phyloP scores from a whole-genome alignment of 2,113 vertebrate genomes.

The sheep (Ovis aries) region DNA sequence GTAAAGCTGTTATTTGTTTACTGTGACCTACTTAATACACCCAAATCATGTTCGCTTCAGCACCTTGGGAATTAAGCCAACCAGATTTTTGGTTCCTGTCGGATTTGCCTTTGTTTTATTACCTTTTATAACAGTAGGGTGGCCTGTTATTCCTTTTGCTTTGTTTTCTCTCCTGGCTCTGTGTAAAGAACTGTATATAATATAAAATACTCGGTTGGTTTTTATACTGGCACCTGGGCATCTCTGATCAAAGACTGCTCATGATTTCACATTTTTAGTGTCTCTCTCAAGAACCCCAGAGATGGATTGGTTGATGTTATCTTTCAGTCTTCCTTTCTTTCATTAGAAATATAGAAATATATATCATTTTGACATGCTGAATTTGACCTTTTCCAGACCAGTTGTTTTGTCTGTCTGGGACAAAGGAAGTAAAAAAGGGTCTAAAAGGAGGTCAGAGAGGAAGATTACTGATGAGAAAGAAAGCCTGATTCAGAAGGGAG shows the following conservation, averaged over 20 bases:
- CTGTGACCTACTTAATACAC: not conserved
- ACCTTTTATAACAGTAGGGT: not conserved
- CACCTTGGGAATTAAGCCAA: constrained; percentile 1
- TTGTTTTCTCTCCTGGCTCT: not conserved
- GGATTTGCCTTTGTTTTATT: not conserved
- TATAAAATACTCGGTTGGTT: not conserved
- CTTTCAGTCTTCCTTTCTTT: constrained; percentile 29
- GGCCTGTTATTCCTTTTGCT: not conserved
- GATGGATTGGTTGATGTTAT: not conserved
- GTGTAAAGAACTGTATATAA: not conserved
- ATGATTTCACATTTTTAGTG: constrained; percentile 1
- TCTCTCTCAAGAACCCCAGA: not conserved
- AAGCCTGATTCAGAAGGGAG: constrained; percentile 34
- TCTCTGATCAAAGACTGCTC: not conserved
- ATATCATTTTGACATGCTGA: constrained; percentile 44
- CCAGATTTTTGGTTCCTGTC: not conserved
- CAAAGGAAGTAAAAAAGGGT: constrained; percentile 27
- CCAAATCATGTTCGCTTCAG: not conserved
- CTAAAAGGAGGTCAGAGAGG: constrained; percentile 24
- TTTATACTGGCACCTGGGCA: not conserved
- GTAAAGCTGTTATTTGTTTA: not conserved
- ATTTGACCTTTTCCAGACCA: constrained; percentile 50
- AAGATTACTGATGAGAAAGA: constrained; percentile 30
- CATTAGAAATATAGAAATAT: constrained; percentile 27
- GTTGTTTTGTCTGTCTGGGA: constrained; percentile 21